These are phyloP conservation scores for Macrobrachium nipponense DNA, from an alignment of 1,140 invertebrate species.

Conservation along the genomic window DNA sequence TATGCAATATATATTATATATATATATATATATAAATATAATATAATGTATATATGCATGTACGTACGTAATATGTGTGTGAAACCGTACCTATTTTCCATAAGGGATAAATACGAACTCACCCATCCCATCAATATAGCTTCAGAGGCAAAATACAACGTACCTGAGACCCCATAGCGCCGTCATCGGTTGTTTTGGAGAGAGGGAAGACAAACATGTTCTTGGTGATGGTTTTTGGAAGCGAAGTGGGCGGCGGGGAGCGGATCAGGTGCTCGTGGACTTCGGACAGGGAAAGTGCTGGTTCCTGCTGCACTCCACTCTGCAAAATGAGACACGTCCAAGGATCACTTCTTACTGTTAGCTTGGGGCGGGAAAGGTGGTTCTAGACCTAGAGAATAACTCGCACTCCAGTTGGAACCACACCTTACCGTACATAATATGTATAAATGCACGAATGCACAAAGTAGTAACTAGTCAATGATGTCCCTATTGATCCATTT, in stretches of 20 bases:
- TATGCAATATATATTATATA: background rate
- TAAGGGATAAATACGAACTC: no score
- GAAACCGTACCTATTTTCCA: background rate
- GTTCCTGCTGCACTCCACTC: constrained; percentile 65
- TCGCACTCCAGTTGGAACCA: no score
- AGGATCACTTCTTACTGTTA: no score
- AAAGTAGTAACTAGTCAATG: no score
- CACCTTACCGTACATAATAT: no score
- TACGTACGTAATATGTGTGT: constrained; percentile 1
- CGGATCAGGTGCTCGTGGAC: constrained; percentile 86
- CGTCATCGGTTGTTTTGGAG: background rate
- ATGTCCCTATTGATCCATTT: no score
- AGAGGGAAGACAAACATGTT: constrained; percentile 68
- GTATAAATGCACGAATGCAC: no score
- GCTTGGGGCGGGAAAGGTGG: no score
- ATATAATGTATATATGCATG: background rate
- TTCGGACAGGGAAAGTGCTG: constrained; percentile 79
- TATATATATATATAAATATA: background rate
- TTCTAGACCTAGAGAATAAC: no score
- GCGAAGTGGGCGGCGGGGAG: constrained; percentile 81
- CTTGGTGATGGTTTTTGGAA: constrained; percentile 71
- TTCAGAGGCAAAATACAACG: background rate
- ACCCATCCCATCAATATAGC: background rate
- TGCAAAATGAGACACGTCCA: background rate
- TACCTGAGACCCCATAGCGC: background rate